Evolutionary conservation across 2,888 invertebrate genomes (phyloP).

Genomic region (Drosophila glabriapex): DNA sequence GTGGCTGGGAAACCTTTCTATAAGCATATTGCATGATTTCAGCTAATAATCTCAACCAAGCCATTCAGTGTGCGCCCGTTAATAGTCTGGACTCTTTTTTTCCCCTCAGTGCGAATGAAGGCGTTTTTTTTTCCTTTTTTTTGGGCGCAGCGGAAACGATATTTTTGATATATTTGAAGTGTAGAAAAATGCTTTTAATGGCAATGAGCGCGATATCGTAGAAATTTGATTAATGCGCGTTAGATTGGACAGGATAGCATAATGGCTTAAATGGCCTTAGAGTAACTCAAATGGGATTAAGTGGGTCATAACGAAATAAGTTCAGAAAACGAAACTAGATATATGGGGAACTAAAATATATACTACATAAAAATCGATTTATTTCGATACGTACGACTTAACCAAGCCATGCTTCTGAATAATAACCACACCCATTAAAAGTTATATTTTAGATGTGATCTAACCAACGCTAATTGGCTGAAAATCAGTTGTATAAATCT

Average conservation of each 20-base stretch:
- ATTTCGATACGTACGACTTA: background rate
- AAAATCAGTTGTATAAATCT: conserved; percentile 17
- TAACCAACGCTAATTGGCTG: conserved; percentile 15
- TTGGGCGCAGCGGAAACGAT: conserved; percentile 44
- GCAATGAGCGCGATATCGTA: conserved; percentile 34
- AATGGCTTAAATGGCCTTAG: conserved; percentile 23
- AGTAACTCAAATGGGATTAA: conserved; percentile 1
- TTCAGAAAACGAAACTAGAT: background rate
- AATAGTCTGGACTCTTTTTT: conserved; percentile 47
- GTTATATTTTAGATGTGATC: background rate
- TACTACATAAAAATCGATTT: background rate
- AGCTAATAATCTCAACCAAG: conserved; percentile 56
- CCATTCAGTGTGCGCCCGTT: conserved; percentile 59
- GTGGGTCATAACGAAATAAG: background rate
- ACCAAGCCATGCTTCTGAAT: background rate
- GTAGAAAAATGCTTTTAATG: conserved; percentile 56
- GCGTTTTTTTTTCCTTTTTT: conserved; percentile 23
- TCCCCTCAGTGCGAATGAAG: conserved; percentile 21
- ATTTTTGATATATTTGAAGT: conserved; percentile 20
- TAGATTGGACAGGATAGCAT: conserved; percentile 51
- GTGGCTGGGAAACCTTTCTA: conserved; percentile 30
- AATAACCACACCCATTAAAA: background rate
- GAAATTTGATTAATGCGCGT: conserved; percentile 58
- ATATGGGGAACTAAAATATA: too few species aligned
- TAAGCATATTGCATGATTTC: conserved; percentile 72